A percentile compares a stretch with the other conserved stretches of the same genome.
phyloP scores from a whole-genome alignment of 1,140 invertebrate genomes.

The Coelopa frigida region DNA sequence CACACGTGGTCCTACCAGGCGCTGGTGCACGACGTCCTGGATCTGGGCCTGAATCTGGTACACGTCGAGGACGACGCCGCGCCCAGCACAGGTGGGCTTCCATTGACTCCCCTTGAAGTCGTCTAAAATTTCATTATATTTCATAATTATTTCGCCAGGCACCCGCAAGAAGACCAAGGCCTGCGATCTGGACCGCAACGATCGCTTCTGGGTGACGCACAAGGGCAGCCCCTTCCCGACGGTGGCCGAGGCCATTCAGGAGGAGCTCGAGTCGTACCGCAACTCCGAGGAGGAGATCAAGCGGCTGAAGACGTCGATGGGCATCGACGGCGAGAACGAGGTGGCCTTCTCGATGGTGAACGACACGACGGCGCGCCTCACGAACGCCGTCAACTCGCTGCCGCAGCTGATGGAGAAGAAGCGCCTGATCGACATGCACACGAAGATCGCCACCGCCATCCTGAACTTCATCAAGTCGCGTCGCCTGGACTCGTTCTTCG shows the following conservation, averaged over 20 bases:
- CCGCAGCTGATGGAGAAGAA: slow-evolving; percentile 97
- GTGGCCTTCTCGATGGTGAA: slow-evolving; percentile 73
- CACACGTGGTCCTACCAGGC: slow-evolving; percentile 99
- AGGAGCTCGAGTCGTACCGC: slow-evolving; percentile 90
- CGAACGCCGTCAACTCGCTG: slow-evolving; percentile 88
- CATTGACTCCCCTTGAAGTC: no score
- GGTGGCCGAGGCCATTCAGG: slow-evolving; percentile 97
- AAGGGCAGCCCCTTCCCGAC: slow-evolving; percentile 95
- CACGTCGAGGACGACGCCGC: slow-evolving; percentile 64
- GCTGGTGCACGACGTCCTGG: slow-evolving; percentile 88
- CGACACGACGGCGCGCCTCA: slow-evolving; percentile 90
- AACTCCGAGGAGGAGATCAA: slow-evolving; percentile 95
- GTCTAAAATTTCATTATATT: background rate
- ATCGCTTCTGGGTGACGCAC: slow-evolving; percentile 87
- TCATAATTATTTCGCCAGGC: slow-evolving; percentile 40
- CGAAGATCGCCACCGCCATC: slow-evolving; percentile 91
- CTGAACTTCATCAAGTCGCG: slow-evolving; percentile 86
- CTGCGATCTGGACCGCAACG: slow-evolving; percentile 85
- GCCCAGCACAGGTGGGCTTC: slow-evolving; percentile 16
- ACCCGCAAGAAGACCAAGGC: slow-evolving; percentile 68
- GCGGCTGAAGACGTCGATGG: slow-evolving; percentile 87
- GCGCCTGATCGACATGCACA: slow-evolving; percentile 96
- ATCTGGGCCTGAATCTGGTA: slow-evolving; percentile 82
- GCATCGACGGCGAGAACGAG: slow-evolving; percentile 70
- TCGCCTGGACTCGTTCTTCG: slow-evolving; percentile 92